Evolutionary conservation across 1,140 invertebrate species (phyloP).

Genomic region (Drosophila elegans): DNA sequence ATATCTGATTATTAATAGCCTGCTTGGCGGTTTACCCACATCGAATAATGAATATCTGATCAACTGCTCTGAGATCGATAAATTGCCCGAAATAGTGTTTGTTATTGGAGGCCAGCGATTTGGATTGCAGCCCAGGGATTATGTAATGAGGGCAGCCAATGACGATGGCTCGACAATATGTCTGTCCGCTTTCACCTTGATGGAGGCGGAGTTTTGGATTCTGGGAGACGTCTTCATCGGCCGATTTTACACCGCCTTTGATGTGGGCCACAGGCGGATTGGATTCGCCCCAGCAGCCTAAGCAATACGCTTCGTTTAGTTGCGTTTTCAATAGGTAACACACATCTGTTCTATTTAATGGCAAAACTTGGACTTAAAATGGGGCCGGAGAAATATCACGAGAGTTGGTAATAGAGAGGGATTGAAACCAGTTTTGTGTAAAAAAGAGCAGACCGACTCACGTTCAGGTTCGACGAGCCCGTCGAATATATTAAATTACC

Average conservation of each 20-base stretch:
- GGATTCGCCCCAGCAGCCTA: conserved; percentile 85
- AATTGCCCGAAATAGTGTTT: conserved; percentile 43
- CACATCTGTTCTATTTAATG: conserved; percentile 30
- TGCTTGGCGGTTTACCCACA: conserved; percentile 48
- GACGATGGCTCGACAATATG: conserved; percentile 35
- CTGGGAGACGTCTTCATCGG: conserved; percentile 88
- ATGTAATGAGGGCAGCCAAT: conserved; percentile 26
- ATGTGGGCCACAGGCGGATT: conserved; percentile 87
- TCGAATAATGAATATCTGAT: conserved; percentile 38
- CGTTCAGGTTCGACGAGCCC: conserved; percentile 30
- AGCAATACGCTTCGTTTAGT: conserved; percentile 4
- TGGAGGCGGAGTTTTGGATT: conserved; percentile 48
- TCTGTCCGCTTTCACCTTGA: conserved; percentile 42
- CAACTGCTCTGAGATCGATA: conserved; percentile 25
- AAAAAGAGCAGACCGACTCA: conserved; percentile 41
- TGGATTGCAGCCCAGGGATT: conserved; percentile 36
- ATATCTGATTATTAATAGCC: conserved; percentile 75
- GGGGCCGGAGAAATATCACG: conserved; percentile 11
- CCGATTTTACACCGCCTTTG: conserved; percentile 89
- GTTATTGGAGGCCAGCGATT: conserved; percentile 50
- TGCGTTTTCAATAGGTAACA: conserved; percentile 8
- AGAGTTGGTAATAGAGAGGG: conserved; percentile 11
- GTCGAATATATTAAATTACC: conserved; percentile 21
- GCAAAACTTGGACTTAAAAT: conserved; percentile 12
- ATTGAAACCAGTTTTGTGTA: conserved; percentile 26